Percentiles rank a stretch among this genome's conserved stretches.
These are phyloP conservation scores for Pristionchus arcanus DNA, from an alignment of 2,888 invertebrate genomes.

Conservation along the genomic window DNA sequence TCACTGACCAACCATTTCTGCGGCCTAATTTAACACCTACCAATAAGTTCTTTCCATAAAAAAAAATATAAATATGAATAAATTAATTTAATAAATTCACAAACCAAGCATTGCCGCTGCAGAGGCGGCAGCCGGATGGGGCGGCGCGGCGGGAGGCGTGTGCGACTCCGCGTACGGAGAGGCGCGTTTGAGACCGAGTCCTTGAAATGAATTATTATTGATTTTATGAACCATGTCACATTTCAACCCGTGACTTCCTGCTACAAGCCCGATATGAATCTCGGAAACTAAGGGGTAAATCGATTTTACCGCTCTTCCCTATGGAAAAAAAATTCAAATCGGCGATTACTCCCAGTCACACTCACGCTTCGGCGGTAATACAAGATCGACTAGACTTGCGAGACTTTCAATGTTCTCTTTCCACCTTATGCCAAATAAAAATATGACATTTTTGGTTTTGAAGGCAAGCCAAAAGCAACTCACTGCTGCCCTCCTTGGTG, in stretches of 20 bases:
- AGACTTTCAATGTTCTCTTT: neutral
- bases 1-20: too few species aligned
- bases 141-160: slow-evolving; percentile 34
- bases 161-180: slow-evolving; percentile 45
- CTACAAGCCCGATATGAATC: too few species aligned
- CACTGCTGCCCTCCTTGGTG: slow-evolving; percentile 42
- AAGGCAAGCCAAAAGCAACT: neutral
- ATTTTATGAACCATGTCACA: too few species aligned
- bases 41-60: too few species aligned
- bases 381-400: neutral
- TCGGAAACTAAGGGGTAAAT: neutral
- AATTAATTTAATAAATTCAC: too few species aligned
- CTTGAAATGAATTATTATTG: neutral
- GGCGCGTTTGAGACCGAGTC: slow-evolving; percentile 43
- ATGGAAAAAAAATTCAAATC: too few species aligned
- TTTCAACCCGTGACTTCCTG: too few species aligned
- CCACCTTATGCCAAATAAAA: neutral
- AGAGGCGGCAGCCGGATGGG: slow-evolving; percentile 4
- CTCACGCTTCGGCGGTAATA: neutral
- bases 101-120: neutral
- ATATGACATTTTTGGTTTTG: too few species aligned
- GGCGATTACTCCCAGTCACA: neutral
- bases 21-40: too few species aligned
- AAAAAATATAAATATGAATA: too few species aligned
- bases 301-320: too few species aligned